Conservation (phyloP, 2,797 vertebrate species). For the Myoxocephalus aenaeus region DNA sequence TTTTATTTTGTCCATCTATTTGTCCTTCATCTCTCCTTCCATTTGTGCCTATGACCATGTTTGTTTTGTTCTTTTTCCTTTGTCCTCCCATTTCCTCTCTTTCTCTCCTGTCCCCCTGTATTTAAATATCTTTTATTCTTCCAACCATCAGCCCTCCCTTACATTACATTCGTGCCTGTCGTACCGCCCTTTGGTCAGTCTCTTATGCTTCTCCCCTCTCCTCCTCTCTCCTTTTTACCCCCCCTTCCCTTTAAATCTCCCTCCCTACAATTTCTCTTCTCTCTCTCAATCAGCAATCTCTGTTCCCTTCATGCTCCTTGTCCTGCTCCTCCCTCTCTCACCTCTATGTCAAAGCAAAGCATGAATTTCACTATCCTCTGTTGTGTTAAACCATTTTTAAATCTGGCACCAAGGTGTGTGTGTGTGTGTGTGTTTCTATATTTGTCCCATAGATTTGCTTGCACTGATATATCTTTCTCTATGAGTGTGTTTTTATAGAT, state of each 20-base stretch:
- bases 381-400: constrained; percentile 15
- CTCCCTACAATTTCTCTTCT: not conserved
- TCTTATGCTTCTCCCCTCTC: not conserved
- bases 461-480: not conserved
- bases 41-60: constrained; percentile 14
- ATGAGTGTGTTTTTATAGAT: not conserved
- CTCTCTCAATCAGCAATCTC: constrained; percentile 12
- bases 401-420: constrained; percentile 17
- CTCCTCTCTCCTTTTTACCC: constrained; percentile 12
- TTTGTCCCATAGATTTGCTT: not conserved
- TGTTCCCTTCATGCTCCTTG: not conserved
- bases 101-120: not conserved
- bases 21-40: constrained; percentile 43
- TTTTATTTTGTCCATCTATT: constrained; percentile 1
- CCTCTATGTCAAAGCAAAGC: constrained; percentile 28
- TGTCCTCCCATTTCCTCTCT: not conserved
- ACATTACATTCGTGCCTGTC: not conserved
- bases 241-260: constrained; percentile 1
- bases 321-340: constrained; percentile 42
- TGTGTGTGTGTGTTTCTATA: not conserved
- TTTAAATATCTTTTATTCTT: not conserved
- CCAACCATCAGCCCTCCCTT: not conserved
- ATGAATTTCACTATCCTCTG: constrained; percentile 2
- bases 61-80: constrained; percentile 21
- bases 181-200: not conserved